Evolutionary conservation across 2,113 vertebrate genomes (phyloP).

Genomic region (Accipiter virgatus): DNA sequence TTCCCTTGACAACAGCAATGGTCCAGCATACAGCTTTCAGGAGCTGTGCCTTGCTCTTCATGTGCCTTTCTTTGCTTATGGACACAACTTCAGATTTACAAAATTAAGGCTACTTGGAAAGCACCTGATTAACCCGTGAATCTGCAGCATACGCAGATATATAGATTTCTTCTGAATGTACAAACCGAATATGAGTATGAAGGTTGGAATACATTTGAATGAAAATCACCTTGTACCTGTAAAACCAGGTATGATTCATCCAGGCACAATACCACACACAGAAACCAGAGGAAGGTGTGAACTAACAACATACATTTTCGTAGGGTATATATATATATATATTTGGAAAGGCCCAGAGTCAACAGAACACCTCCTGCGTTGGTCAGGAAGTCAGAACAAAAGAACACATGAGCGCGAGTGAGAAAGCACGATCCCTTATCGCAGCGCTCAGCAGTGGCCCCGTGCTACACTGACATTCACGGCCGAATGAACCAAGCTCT

Average conservation of each 20-base stretch:
- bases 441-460: not conserved
- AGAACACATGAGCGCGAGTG: fast-evolving
- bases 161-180: not conserved
- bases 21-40: not conserved
- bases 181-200: not conserved
- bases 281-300: conserved; percentile 1
- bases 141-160: not conserved
- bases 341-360: not conserved
- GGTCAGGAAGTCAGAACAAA: not conserved
- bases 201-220: not conserved
- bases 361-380: not conserved
- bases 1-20: not conserved
- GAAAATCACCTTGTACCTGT: conserved; percentile 15
- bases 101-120: not conserved
- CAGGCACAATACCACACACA: not conserved
- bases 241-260: conserved; percentile 7
- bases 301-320: not conserved
- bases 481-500: not conserved
- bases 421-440: not conserved
- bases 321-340: not conserved
- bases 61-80: not conserved
- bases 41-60: not conserved
- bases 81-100: not conserved
- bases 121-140: conserved; percentile 11
- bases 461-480: not conserved